Percentiles rank a stretch among this genome's conserved stretches.
These are phyloP conservation scores for Cossypha polioptera DNA, from an alignment of 2,797 vertebrate species.

Conservation along the genomic window DNA sequence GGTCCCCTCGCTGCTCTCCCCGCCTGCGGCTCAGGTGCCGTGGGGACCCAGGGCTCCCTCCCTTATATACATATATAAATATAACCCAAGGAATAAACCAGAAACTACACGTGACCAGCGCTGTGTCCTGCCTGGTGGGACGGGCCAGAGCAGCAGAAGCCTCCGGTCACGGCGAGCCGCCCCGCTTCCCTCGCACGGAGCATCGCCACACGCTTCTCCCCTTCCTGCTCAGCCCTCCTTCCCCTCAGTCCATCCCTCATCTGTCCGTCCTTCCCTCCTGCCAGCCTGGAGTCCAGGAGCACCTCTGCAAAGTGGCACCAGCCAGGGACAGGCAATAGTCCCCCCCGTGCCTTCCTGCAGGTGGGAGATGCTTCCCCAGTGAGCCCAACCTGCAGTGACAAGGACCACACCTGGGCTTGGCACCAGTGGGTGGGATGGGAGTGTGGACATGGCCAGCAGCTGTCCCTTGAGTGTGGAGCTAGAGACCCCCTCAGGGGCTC, in stretches of 20 bases:
- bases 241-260: neutral
- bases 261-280: neutral
- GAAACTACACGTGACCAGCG: slow-evolving; percentile 56
- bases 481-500: neutral
- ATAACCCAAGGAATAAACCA: slow-evolving; percentile 70
- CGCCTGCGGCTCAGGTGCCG: neutral
- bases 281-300: neutral
- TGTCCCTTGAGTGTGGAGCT: neutral
- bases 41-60: slow-evolving; percentile 1
- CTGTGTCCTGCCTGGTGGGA: slow-evolving; percentile 63
- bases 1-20: neutral
- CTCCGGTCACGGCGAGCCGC: neutral
- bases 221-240: neutral
- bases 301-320: neutral
- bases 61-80: slow-evolving; percentile 63
- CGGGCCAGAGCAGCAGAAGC: neutral
- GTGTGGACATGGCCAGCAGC: neutral
- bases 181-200: slow-evolving; percentile 25
- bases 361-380: neutral
- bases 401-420: neutral
- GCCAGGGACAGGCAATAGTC: neutral
- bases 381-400: neutral
- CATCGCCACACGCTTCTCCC: neutral
- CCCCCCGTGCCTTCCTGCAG: neutral
- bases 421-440: neutral